Evolutionary conservation across 1,140 invertebrate genomes (phyloP).

Genomic region (fruit fly (Drosophila melanogaster)): Release_6_plus_ISO1_MT NC_004354.4:18907001-18907500

Average conservation of each 20-base stretch:
- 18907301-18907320: too few relatives aligned
- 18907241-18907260: neutral
- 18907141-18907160: conserved; percentile 11
- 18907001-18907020: conserved; percentile 52
- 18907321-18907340: too few relatives aligned
- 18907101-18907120: conserved; percentile 21
- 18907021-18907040: conserved; percentile 69
- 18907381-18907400: too few relatives aligned
- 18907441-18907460: too few relatives aligned
- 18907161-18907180: conserved; percentile 33
- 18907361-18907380: too few relatives aligned
- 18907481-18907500: conserved; percentile 45
- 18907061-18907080: conserved; percentile 18
- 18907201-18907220: conserved; percentile 14
- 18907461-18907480: too few relatives aligned
- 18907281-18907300: too few relatives aligned
- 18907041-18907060: conserved; percentile 59
- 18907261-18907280: too few relatives aligned
- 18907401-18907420: too few relatives aligned
- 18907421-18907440: too few relatives aligned
- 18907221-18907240: too few relatives aligned
- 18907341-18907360: too few relatives aligned
- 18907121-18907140: conserved; percentile 22
- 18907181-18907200: conserved; percentile 53
- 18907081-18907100: neutral